Percentiles rank a stretch among this genome's conserved stretches.
phyloP scores from a whole-genome alignment of 1,140 invertebrate species.

The Drosophila novamexicana region DNA sequence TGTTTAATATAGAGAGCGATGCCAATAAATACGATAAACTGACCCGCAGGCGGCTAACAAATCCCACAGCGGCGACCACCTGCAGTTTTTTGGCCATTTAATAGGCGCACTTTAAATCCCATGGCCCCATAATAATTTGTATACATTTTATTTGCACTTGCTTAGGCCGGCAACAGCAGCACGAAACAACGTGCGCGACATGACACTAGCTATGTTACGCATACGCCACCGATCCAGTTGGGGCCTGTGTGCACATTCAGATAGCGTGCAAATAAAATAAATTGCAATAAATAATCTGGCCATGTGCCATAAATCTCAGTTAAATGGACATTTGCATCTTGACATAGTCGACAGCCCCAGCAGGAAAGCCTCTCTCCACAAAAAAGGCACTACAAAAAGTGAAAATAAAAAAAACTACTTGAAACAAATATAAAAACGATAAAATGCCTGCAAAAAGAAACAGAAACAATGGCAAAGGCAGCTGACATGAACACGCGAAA shows the following conservation, averaged over 20 bases:
- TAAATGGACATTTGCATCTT: slow-evolving; percentile 83
- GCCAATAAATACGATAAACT: slow-evolving; percentile 77
- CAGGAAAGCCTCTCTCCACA: slow-evolving; percentile 16
- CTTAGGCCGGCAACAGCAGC: slow-evolving; percentile 42
- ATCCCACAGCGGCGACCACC: slow-evolving; percentile 27
- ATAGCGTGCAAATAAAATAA: slow-evolving; percentile 83
- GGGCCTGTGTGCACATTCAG: slow-evolving; percentile 67
- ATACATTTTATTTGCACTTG: slow-evolving; percentile 77
- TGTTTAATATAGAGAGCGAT: slow-evolving; percentile 65
- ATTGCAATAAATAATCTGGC: slow-evolving; percentile 81
- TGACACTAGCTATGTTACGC: slow-evolving; percentile 25
- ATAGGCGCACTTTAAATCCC: slow-evolving; percentile 63
- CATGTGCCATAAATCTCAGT: slow-evolving; percentile 79
- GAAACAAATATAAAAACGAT: slow-evolving; percentile 66
- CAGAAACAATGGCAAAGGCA: neutral
- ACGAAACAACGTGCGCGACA: neutral
- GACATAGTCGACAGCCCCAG: slow-evolving; percentile 65
- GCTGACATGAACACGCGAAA: neutral
- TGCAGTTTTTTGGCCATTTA: slow-evolving; percentile 50
- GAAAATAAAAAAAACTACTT: slow-evolving; percentile 38
- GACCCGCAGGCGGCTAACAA: slow-evolving; percentile 49
- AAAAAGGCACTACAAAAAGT: slow-evolving; percentile 17
- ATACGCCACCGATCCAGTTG: slow-evolving; percentile 41
- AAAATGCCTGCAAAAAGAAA: slow-evolving; percentile 67
- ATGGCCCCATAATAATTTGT: slow-evolving; percentile 80